A percentile compares a stretch with the other conserved stretches of the same genome.
phyloP scores from a whole-genome alignment of 2,888 invertebrate genomes.

The Trissonchulus sp. region DNA sequence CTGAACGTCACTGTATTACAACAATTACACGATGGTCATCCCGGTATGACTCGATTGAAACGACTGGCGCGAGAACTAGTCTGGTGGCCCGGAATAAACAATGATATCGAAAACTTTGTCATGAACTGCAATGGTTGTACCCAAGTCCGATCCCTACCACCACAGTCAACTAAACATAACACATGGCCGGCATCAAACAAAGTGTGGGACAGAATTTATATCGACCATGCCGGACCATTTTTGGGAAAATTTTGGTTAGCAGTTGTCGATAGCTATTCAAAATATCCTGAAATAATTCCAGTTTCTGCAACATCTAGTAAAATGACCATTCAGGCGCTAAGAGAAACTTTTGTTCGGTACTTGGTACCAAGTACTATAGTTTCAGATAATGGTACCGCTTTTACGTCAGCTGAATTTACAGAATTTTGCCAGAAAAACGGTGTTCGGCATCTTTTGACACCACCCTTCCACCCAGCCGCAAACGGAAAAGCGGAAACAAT shows the following conservation, averaged over 20 bases:
- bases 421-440: conserved; percentile 36
- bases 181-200: conserved; percentile 44
- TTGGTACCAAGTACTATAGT: conserved; percentile 46
- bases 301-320: conserved; percentile 34
- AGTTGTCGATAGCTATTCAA: conserved; percentile 53
- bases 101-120: conserved; percentile 37
- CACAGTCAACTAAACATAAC: conserved; percentile 37
- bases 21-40: conserved; percentile 43
- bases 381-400: conserved; percentile 48
- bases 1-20: conserved; percentile 37
- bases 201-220: conserved; percentile 53
- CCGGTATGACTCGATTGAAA: conserved; percentile 46
- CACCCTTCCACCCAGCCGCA: neutral
- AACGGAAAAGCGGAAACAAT: conserved; percentile 40
- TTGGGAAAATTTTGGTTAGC: conserved; percentile 46
- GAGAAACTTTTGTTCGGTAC: conserved; percentile 37
- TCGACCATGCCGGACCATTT: conserved; percentile 55
- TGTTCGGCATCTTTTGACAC: neutral
- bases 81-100: conserved; percentile 44
- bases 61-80: conserved; percentile 41
- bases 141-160: conserved; percentile 35
- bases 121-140: conserved; percentile 39
- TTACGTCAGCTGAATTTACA: conserved; percentile 41
- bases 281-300: conserved; percentile 53
- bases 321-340: conserved; percentile 38